Conservation (phyloP, 2,888 invertebrate genomes). For the Clistopyga incitator region DNA sequence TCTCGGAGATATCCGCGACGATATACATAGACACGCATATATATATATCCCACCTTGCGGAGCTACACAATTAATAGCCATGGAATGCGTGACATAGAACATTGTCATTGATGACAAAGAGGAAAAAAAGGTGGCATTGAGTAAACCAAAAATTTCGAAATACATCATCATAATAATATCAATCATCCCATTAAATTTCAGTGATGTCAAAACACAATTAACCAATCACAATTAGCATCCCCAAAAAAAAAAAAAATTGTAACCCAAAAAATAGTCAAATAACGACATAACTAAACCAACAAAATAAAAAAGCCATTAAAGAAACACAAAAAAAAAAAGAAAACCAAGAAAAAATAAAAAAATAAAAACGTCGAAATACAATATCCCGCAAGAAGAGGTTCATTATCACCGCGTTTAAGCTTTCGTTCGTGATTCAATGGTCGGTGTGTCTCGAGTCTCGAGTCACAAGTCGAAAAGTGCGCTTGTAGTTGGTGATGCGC, state of each 20-base stretch:
- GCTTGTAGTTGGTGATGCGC: constrained; percentile 11
- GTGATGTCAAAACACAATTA: no score
- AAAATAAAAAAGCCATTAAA: background rate
- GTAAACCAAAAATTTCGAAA: background rate
- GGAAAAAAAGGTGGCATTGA: background rate
- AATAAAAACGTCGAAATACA: background rate
- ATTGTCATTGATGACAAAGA: background rate
- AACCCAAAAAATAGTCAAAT: background rate
- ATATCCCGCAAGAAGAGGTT: background rate
- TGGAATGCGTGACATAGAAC: background rate
- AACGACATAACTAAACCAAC: background rate
- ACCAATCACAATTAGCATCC: no score
- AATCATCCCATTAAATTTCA: no score
- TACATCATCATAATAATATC: no score
- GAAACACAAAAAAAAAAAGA: no score
- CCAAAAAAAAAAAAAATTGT: no score
- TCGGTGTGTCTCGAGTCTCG: constrained; percentile 1
- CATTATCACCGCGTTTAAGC: background rate
- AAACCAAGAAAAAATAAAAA: no score
- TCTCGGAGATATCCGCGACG: background rate
- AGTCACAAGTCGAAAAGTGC: constrained; percentile 1
- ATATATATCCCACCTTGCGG: background rate
- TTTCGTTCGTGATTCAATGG: constrained; percentile 19
- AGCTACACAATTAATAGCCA: background rate
- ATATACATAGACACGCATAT: background rate